Evolutionary conservation across 2,113 vertebrate genomes (phyloP).

Genomic region (Sciurus niger): DNA sequence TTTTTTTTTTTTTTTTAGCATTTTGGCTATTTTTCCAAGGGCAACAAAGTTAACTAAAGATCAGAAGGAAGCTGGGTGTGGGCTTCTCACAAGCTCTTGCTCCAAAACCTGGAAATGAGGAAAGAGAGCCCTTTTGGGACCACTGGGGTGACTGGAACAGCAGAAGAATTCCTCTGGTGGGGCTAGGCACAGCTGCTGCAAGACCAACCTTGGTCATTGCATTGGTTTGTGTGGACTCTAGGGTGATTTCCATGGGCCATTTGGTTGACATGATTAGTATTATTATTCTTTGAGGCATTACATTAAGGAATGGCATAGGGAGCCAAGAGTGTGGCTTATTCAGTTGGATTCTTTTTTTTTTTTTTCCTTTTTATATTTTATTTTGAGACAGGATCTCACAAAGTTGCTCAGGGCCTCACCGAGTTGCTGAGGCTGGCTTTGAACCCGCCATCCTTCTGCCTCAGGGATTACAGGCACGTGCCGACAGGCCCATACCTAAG

Average conservation of each 20-base stretch:
- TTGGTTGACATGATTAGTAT: slow-evolving; percentile 66
- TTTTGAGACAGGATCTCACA: no score
- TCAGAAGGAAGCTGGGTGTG: slow-evolving; percentile 58
- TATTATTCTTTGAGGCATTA: slow-evolving; percentile 81
- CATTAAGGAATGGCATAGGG: slow-evolving; percentile 81
- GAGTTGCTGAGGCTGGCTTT: no score
- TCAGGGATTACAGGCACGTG: no score
- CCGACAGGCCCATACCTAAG: no score
- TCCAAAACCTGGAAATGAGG: not conserved
- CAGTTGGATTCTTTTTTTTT: slow-evolving; percentile 92
- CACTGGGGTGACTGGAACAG: not conserved
- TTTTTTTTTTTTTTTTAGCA: not conserved
- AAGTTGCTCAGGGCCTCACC: no score
- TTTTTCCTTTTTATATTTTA: no score
- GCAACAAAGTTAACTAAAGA: slow-evolving; percentile 55
- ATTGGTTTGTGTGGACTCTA: not conserved
- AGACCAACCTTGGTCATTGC: not conserved
- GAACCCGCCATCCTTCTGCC: no score
- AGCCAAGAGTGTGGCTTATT: slow-evolving; percentile 85
- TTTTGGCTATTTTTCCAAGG: slow-evolving; percentile 76
- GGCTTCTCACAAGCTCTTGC: slow-evolving; percentile 22
- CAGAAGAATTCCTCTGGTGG: not conserved
- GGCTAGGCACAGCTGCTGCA: not conserved
- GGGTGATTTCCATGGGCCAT: not conserved
- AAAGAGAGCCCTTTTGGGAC: not conserved